These are phyloP conservation scores for Notospermus geniculatus DNA, from an alignment of 1,140 invertebrate genomes.

Conservation along the genomic window DNA sequence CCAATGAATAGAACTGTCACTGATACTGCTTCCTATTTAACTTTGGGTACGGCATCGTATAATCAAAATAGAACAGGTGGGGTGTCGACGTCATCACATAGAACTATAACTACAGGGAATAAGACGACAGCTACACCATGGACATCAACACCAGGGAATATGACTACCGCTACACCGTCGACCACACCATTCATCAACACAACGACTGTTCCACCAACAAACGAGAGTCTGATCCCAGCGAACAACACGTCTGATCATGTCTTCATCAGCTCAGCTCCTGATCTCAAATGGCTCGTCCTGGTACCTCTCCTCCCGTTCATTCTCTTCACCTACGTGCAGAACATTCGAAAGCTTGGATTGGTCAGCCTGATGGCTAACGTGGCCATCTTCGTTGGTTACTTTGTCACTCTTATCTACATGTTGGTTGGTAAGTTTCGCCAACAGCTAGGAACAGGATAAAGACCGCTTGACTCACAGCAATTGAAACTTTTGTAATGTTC, in stretches of 20 bases:
- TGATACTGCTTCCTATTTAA: not conserved
- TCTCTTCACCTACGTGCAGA: conserved; percentile 39
- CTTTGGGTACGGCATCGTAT: no score
- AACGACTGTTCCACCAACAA: not conserved
- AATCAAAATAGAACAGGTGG: no score
- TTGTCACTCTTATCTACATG: conserved; percentile 37
- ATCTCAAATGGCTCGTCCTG: conserved; percentile 37
- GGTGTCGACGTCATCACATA: no score
- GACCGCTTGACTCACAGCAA: no score
- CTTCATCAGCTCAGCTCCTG: conserved; percentile 24
- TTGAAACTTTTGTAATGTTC: no score
- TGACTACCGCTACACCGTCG: conserved; percentile 11
- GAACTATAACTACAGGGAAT: no score
- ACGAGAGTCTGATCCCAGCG: not conserved
- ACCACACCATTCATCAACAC: conserved; percentile 6
- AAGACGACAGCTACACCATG: no score
- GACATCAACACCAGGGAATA: not conserved
- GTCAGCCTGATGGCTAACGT: conserved; percentile 45
- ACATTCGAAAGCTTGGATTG: conserved; percentile 37
- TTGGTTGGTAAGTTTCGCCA: conserved; percentile 35
- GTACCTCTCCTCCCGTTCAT: conserved; percentile 43
- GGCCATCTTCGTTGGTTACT: conserved; percentile 44
- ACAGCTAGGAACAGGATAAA: no score
- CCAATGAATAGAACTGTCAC: not conserved
- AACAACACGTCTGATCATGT: not conserved